Base-by-base conservation (phyloP, 2,797 vertebrate species). In the Lithobates sylvaticus region DNA sequence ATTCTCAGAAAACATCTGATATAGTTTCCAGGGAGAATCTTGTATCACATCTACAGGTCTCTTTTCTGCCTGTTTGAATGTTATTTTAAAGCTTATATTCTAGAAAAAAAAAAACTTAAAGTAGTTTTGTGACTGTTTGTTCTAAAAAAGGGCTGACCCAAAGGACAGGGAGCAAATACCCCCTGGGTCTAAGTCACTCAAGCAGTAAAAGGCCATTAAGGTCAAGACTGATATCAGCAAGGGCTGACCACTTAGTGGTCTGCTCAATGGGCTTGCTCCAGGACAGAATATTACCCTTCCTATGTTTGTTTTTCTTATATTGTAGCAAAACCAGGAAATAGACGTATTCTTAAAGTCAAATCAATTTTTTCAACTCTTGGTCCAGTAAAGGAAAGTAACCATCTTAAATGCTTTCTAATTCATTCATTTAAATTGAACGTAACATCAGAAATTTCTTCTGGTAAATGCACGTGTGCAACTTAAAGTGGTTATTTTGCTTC, bases 21-120 rank as follows among this genome's bases (percentile, higher is more conserved):
- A 71, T 39, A n/a, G 69, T 71, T 71, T 71, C 69, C 69, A 71
- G 34, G 34, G 69, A 36, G 34, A 34, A 71, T 71, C 18, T 36
- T 34, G 18, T 36, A 71, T 39, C 34, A 39, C 29, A 39, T 71
- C 18, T 39, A 7, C 69, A 71, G 69, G 32, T 71, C 69, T 71
- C 21, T 71, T 42, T 21, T 36, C 21, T 39, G 34, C 42, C 32
- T 71, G 67, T 69, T 34, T 70, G 68, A 70, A 70, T 70, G 32
- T 26, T 36, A 70, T 36, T 70, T 32, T 70, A 29, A 67, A 67
- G 27, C 26, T 67, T 29, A 29, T 67, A 27, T 10, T 27, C n/a
- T 67, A 67, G n/a, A 29, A 67, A 9, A 27, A 29, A 6, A 67
- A 13, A 10, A 67, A 26, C 65, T 67, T 29, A 29, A 67, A 67